phyloP scores from a whole-genome alignment of 2,113 vertebrate species.

The Hyperopisus bebe region DNA sequence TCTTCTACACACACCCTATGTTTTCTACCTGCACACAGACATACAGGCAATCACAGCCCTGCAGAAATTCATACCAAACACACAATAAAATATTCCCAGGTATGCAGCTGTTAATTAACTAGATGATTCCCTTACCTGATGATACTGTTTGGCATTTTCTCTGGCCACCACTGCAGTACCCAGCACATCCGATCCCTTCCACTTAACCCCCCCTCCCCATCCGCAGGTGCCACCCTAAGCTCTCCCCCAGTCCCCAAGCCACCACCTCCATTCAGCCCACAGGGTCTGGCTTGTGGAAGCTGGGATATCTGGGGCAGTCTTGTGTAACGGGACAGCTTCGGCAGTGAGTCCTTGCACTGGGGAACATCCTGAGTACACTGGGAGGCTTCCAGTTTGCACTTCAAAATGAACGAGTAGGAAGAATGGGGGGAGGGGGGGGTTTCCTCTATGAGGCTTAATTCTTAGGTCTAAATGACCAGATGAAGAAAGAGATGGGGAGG shows the following conservation, averaged over 20 bases:
- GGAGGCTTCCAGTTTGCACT: constrained; percentile 6
- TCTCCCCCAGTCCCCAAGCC: not conserved
- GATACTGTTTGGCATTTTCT: not conserved
- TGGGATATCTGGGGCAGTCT: not conserved
- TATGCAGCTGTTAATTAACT: not conserved
- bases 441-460: not conserved
- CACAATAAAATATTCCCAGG: not conserved
- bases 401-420: not conserved
- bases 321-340: not conserved
- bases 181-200: not conserved
- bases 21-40: not conserved
- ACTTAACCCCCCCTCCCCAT: not conserved
- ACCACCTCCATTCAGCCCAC: not conserved
- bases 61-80: not conserved
- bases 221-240: not conserved
- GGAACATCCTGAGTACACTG: not conserved
- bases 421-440: not conserved
- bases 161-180: not conserved
- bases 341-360: not conserved
- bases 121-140: constrained; percentile 38
- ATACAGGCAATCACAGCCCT: not conserved
- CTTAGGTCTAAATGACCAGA: not conserved
- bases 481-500: constrained; percentile 19
- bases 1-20: not conserved
- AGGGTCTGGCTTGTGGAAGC: not conserved